phyloP scores from a whole-genome alignment of 23 tunicate genomes.

The Clavelina lepadiformis region DNA sequence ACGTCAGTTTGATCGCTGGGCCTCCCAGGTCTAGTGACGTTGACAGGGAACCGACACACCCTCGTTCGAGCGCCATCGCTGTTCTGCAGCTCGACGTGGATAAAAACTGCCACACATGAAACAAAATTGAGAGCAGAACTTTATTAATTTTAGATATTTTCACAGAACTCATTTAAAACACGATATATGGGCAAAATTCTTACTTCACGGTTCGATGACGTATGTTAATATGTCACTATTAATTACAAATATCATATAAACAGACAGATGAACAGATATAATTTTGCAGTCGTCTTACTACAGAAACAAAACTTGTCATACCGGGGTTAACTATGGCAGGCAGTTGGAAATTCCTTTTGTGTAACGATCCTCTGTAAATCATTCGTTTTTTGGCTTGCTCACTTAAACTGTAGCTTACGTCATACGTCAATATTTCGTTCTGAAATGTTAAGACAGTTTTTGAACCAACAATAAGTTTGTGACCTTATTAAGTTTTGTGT shows the following conservation, averaged over 20 bases:
- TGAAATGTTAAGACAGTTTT: too few species aligned
- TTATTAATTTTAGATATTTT: not conserved
- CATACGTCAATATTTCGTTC: conserved; percentile 49
- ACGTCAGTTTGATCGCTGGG: not conserved
- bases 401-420: conserved; percentile 51
- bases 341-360: conserved; percentile 44
- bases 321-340: conserved; percentile 52
- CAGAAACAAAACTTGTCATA: too few species aligned
- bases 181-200: too few species aligned
- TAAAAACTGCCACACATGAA: conserved; percentile 20
- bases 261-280: too few species aligned
- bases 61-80: conserved; percentile 44
- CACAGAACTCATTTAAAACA: too few species aligned
- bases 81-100: conserved; percentile 48
- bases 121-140: not conserved
- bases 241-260: not conserved
- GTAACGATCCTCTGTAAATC: conserved; percentile 40
- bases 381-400: conserved; percentile 27
- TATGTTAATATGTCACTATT: not conserved
- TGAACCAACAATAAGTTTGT: too few species aligned
- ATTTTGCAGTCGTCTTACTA: too few species aligned
- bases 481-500: too few species aligned
- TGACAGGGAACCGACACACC: conserved; percentile 59
- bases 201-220: too few species aligned
- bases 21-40: conserved; percentile 30